These are phyloP conservation scores for Perca fluviatilis DNA, from an alignment of 2,113 vertebrate species.

Conservation along the genomic window DNA sequence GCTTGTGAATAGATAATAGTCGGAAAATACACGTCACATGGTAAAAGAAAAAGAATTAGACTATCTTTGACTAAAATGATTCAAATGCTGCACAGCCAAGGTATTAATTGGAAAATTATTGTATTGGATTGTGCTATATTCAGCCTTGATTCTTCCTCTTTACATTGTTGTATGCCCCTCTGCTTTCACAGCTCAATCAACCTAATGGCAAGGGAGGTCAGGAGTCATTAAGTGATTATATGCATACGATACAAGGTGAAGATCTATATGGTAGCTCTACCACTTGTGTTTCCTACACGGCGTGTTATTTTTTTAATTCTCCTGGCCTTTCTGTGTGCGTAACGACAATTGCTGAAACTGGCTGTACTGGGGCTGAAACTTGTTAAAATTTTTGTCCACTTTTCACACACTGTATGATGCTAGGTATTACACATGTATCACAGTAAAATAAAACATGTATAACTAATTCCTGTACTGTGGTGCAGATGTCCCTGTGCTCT, in stretches of 20 bases:
- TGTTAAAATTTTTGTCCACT: not conserved
- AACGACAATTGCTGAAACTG: not conserved
- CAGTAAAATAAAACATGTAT: not conserved
- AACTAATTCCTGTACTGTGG: not conserved
- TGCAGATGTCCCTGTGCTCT: not conserved
- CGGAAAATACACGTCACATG: not conserved
- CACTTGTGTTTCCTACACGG: not conserved
- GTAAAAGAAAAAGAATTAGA: not conserved
- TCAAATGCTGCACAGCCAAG: slow-evolving; percentile 6
- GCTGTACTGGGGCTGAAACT: not conserved
- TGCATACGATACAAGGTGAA: slow-evolving; percentile 8
- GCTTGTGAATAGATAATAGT: slow-evolving; percentile 42
- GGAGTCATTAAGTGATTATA: slow-evolving; percentile 27
- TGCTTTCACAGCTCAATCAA: slow-evolving; percentile 34
- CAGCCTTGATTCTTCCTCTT: slow-evolving; percentile 24
- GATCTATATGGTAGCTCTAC: not conserved
- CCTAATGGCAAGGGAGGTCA: slow-evolving; percentile 25
- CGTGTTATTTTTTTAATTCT: no score
- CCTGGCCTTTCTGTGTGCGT: not conserved
- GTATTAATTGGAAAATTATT: slow-evolving; percentile 45
- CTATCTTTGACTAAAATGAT: slow-evolving; percentile 1
- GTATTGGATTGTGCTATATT: slow-evolving; percentile 18
- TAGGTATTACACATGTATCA: not conserved
- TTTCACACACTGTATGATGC: not conserved
- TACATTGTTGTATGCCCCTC: slow-evolving; percentile 8